Base-by-base conservation (phyloP, 2,113 vertebrate species). In the Paramisgurnus dabryanus region DNA sequence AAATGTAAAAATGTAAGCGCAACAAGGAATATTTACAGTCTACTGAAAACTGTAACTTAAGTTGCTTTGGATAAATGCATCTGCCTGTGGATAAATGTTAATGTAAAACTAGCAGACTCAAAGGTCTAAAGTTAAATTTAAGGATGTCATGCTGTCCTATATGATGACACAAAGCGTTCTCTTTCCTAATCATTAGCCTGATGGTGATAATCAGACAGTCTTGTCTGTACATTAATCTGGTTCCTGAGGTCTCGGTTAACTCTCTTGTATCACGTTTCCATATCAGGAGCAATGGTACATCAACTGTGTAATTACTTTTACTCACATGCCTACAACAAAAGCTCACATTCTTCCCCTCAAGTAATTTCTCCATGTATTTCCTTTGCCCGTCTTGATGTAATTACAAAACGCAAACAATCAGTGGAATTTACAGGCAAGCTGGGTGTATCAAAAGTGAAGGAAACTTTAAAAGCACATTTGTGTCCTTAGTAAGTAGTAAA, bases 251-350 rank as follows among this genome's bases (percentile, higher is more conserved):
- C 89, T 22, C 43, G 80, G 88, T 91, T 91, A 91, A 64, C 53
- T 57, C 86, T 80, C 89, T 85, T 11, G 88, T 85, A 91, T 90
- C 87, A 87, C 85, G 89, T 91, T 92, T 88, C 86, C 82, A 85
- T 84, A 88, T 90, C 88, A 87, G 88, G 85, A 82, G 79, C 86
- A 67, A 78, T 75, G 65, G 82, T 57, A 76, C 80, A 81, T 78
- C 80, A 27, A 58, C 83, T 78, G 80, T 65, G 58, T 22, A 76
- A 79, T 68, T 79, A 18, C 78, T 74, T 78, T 55, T 61, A 87
- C 80, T 63, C 41, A 70, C 67, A 45, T 41, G 86, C 7, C 76
- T 83, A 69, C 39, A 63, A 47, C 1, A 60, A 11, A 57, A 34
- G 50, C n/a, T 47, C 47, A 65, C 45, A 64, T 58, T 74, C 47